Evolutionary conservation across 2,888 invertebrate genomes (phyloP).

Genomic region (Zhuqinia jingwanae): DNA sequence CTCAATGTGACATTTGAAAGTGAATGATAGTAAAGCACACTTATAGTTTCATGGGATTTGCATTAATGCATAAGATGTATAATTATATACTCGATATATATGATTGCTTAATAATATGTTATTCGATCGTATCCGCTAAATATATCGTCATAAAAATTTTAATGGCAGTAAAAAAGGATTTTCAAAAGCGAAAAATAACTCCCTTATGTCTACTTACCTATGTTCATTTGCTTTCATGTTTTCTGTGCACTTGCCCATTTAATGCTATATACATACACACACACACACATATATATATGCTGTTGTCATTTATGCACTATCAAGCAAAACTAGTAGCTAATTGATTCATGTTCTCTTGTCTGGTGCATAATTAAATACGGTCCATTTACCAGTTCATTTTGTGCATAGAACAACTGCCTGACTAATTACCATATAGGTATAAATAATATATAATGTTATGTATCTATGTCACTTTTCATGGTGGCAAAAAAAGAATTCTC

Average conservation of each 20-base stretch:
- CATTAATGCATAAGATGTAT: no score
- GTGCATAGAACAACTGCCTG: conserved; percentile 8
- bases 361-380: conserved; percentile 2
- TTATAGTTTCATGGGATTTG: no score
- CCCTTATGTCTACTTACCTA: no score
- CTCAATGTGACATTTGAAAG: conserved; percentile 52
- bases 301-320: no score
- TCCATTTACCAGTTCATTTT: conserved; percentile 19
- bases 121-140: not conserved
- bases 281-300: no score
- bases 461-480: not conserved
- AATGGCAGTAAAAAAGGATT: not conserved
- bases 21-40: no score
- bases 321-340: not conserved
- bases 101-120: no score
- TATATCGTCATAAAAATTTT: not conserved
- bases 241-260: no score
- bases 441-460: not conserved
- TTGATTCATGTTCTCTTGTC: conserved; percentile 27
- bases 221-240: no score
- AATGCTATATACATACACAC: no score
- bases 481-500: conserved; percentile 16
- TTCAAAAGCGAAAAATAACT: not conserved
- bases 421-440: conserved; percentile 27
- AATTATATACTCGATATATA: no score